Base-by-base conservation (phyloP, 1,140 invertebrate species). In the Drosophila bipectinata region DNA sequence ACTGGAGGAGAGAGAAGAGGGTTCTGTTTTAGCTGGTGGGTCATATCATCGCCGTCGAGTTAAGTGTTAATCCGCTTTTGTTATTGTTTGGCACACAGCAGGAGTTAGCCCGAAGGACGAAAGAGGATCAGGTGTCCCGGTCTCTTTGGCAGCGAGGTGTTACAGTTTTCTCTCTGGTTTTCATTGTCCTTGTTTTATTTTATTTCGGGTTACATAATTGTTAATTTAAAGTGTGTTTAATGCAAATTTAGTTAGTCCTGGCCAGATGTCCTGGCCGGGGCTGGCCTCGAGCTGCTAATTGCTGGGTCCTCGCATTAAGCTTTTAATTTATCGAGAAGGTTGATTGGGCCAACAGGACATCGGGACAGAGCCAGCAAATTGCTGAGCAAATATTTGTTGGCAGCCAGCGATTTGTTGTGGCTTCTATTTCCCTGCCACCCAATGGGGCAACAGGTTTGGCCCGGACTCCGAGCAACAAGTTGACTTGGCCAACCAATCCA, bases 1-100 rank as follows among this genome's bases (percentile, higher is more conserved):
- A 21, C 21, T 21, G 21, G 21, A 21, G 21, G 21, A 21, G 21
- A 9, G 41, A 28, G 26, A 28, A 14, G 39, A 14, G 18, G 18
- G 18, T 24, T 47, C 8, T 18, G 44, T 47, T 24, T 41, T 39
- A 54, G 37, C 28, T 30, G 30, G 14, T 41, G 52, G 62, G 61
- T 67, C 75, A 83, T 88, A 89, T 83, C 76, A 88, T 84, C 68
- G 73, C 74, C 72, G 49, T 84, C 64, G 72, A 78, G 57, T 81
- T 73, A 88, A 88, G 83, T 88, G 83, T 88, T 88, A 88, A 88
- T 88, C 83, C 79, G 83, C 83, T 88, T 88, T 88, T 88, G 79
- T 88, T 87, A 83, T 87, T 88, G 68, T 88, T 83, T 77, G 67
- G 47, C 63, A 67, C 55, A 76, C 67, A 48, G 64, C 78, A 72